Evolutionary conservation across 2,797 vertebrate species (phyloP), one percentile per base, ranked within the genome.

Genomic region (Melanotaenia boesemani): DNA sequence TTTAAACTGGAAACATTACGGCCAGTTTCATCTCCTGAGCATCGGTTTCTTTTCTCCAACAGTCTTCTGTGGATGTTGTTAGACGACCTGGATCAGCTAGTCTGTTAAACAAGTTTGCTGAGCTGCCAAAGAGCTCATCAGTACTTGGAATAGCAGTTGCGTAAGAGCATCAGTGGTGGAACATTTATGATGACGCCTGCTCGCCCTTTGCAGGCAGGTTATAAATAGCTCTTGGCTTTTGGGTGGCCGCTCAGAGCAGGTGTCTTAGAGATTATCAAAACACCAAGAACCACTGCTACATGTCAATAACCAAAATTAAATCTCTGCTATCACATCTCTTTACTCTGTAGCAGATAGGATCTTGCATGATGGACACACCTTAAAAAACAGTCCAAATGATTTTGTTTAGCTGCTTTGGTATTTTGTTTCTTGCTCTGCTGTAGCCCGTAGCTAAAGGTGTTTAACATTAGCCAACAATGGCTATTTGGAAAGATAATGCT

Each of bases 171-270:
- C 74, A 55, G 66, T 1, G 75, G 70, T 76, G 74, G 66, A 72
- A 72, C 83, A 69, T 80, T 80, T 82, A 79, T 81, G 80, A 89
- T 76, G 82, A 85, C 41, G 48, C 60, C 77, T 12, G 58, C 30
- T 63, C 73, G 69, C 56, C 89, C 82, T 90, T 88, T 86, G 56
- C 61, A 65, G 80, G 8, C 61, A 2, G 76, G 67, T 71, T 90
- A 90, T 88, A 83, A 90, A 93, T 88, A 92, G 75, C 63, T 62
- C 30, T 4, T 6, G 46, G 72, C 63, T 74, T 56, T 66, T 75
- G 73, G 80, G 44, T 44, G 54, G 41, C 67, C 67, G 65, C 67
- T 59, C 52, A n/a, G 63, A 85, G 86, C 76, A 83, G 89, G 86
- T 87, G 89, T 61, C 63, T 60, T 30, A 58, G 46, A 58, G 67